These are phyloP conservation scores for Ridgeia piscesae DNA, from an alignment of 1,140 invertebrate species.

Conservation along the genomic window DNA sequence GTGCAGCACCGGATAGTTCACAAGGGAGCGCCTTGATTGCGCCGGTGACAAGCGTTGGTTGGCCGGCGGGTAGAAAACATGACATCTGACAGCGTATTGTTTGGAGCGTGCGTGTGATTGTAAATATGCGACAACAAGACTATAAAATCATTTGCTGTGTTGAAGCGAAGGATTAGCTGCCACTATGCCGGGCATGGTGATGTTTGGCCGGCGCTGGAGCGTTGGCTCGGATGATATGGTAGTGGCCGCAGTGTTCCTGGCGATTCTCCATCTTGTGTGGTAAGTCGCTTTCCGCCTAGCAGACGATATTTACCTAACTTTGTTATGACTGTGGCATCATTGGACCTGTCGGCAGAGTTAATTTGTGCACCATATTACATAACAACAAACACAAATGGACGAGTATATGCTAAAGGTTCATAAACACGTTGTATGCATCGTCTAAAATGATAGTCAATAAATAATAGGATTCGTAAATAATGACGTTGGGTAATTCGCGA, in stretches of 20 bases:
- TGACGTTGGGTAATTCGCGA: too few species aligned
- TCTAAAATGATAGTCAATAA: not conserved
- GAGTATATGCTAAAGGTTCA: not conserved
- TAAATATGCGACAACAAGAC: not conserved
- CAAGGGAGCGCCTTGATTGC: not conserved
- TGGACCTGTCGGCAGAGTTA: not conserved
- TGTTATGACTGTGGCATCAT: not conserved
- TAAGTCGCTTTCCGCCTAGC: conserved; percentile 56
- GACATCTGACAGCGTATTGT: not conserved
- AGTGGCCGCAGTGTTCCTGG: conserved; percentile 76
- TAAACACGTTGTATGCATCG: not conserved
- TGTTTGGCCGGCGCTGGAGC: conserved; percentile 82
- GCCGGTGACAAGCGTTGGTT: not conserved
- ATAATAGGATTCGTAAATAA: too few species aligned
- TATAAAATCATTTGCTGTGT: not conserved
- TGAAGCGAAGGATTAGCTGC: not conserved
- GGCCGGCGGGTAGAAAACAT: not conserved
- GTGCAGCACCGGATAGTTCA: not conserved
- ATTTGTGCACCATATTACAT: too few species aligned
- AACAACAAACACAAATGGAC: too few species aligned
- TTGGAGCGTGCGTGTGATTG: not conserved
- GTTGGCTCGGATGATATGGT: conserved; percentile 87
- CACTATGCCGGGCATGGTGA: conserved; percentile 81
- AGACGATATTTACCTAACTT: not conserved
- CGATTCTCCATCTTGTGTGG: conserved; percentile 78